A percentile compares a stretch with the other conserved stretches of the same genome.
These are phyloP conservation scores for Sinella curviseta DNA, from an alignment of 1,140 invertebrate species.

Conservation along the genomic window DNA sequence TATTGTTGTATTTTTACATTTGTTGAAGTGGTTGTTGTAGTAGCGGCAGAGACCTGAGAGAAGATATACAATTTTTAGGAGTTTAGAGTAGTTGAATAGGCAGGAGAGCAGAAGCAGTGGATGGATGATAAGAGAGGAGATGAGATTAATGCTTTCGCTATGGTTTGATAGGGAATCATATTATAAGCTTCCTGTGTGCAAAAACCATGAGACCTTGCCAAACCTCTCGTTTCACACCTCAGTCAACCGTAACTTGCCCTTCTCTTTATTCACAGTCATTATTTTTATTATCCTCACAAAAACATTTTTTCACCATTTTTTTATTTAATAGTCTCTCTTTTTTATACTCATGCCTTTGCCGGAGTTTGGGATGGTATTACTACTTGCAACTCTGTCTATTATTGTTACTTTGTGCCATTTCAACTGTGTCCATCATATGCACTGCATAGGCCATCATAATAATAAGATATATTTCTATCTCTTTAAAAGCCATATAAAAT, in stretches of 20 bases:
- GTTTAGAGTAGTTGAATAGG: no score
- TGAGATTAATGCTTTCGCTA: slow-evolving; percentile 37
- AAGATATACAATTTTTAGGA: no score
- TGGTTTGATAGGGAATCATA: slow-evolving; percentile 38
- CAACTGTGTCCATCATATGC: background rate
- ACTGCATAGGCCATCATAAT: no score
- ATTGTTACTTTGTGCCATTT: background rate
- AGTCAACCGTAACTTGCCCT: slow-evolving; percentile 36
- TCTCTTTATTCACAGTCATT: slow-evolving; percentile 32
- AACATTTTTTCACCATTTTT: background rate
- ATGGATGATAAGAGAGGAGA: background rate
- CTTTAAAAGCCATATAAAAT: background rate
- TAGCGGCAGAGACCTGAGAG: no score
- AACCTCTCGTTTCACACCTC: slow-evolving; percentile 39
- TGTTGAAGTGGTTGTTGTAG: no score
- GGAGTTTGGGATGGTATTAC: no score
- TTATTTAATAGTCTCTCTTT: background rate
- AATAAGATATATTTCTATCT: no score
- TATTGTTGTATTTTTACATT: no score
- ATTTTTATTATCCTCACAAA: slow-evolving; percentile 13
- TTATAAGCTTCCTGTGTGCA: slow-evolving; percentile 37
- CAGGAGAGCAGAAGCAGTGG: no score
- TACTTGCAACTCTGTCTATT: no score
- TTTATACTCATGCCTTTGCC: background rate
- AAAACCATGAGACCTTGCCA: slow-evolving; percentile 39